Base-by-base conservation (phyloP, 2,888 invertebrate species). In the Bombylius major region DNA sequence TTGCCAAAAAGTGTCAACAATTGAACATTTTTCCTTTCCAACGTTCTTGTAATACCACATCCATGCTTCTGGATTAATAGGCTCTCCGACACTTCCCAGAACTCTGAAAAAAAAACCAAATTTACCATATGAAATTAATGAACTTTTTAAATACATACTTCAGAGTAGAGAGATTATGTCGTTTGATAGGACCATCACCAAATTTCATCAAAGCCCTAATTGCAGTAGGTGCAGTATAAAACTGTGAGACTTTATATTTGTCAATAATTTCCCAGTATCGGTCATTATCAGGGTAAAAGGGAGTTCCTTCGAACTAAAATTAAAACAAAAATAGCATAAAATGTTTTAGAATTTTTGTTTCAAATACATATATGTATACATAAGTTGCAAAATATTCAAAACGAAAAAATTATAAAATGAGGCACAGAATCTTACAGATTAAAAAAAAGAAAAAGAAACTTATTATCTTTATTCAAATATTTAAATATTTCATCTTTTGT, bases 1-100 rank as follows among this genome's bases (percentile, higher is more conserved):
- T 77, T 99, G 99, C 98, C 98, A 99, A 76, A 95, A 99, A 0
- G 99, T 99, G 71, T 99, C 99, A 0, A 90, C 92, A 67, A 99
- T 88, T 55, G 96, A 91, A 74, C 93, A 93, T 61, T 82, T 83
- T 50, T 82, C 82, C 59, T 83, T 80, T 5, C 96, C 96, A 34
- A 96, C 82, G 39, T 85, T 69, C 63, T 84, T 81, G 72, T 94
- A 87, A 73, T 95, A 97, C 97, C 97, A 98, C 51, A 88, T 72
- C 97, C 97, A 98, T 0, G 97, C 97, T 72, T 97, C 97, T 0
- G 96, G 89, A 75, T 99, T 99, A 62, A 99, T 99, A 0, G 99
- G 99, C 72, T 99, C 99, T 1, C 99, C 99, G 2, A 99, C 99
- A 59, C 95, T 96, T 55, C 97, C 99, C 64, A 99, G 78, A 31